Evolutionary conservation across 2,113 vertebrate genomes (phyloP).

Genomic region (Colossoma macropomum): DNA sequence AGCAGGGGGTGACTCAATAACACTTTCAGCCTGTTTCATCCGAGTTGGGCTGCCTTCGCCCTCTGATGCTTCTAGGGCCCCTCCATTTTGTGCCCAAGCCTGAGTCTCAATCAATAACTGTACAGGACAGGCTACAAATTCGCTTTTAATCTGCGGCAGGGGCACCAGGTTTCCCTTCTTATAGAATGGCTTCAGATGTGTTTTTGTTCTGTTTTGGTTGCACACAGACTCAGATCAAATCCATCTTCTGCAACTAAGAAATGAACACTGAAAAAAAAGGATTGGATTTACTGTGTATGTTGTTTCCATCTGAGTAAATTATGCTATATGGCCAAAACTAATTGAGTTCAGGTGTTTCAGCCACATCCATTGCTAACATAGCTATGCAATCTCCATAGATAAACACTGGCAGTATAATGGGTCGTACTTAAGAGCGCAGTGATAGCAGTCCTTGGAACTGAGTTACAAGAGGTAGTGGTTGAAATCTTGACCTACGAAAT

Average conservation of each 20-base stretch:
- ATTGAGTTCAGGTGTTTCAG: too few species aligned
- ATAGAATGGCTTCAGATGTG: not conserved
- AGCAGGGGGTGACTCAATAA: constrained; percentile 21
- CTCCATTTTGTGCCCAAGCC: not conserved
- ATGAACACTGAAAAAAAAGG: not conserved
- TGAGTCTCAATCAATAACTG: not conserved
- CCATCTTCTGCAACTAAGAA: not conserved
- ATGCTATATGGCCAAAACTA: too few species aligned
- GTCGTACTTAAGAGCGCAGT: too few species aligned
- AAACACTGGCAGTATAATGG: too few species aligned
- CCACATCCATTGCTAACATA: too few species aligned
- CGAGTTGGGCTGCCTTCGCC: not conserved
- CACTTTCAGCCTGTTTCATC: constrained; percentile 21
- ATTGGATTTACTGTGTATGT: too few species aligned
- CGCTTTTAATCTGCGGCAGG: constrained; percentile 11
- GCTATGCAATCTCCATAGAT: too few species aligned
- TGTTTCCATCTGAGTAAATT: too few species aligned
- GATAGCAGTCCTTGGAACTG: too few species aligned
- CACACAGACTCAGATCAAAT: not conserved
- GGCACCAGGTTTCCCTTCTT: not conserved
- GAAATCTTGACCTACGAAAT: too few species aligned
- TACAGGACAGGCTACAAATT: constrained; percentile 4
- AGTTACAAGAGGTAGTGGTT: too few species aligned
- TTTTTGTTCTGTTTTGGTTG: not conserved
- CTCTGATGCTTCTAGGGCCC: not conserved